phyloP scores from a whole-genome alignment of 2,113 vertebrate species.

The Campylorhamphus procurvoides region DNA sequence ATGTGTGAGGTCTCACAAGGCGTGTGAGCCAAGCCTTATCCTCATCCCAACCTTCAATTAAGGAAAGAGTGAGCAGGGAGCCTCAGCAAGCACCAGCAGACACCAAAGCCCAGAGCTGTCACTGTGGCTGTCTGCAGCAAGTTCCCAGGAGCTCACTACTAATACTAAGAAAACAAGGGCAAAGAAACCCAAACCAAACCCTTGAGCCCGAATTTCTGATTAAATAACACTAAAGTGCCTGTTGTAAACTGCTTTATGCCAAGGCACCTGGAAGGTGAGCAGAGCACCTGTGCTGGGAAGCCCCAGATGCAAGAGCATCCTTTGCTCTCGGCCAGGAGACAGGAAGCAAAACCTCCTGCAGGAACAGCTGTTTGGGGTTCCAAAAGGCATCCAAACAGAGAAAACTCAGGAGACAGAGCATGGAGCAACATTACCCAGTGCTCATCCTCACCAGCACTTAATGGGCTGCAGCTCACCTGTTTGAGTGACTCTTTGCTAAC shows the following conservation, averaged over 20 bases:
- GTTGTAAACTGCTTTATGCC: not conserved
- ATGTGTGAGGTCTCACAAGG: not conserved
- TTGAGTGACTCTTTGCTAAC: not conserved
- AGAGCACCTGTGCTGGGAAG: not conserved
- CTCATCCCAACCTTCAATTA: conserved; percentile 43
- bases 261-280: not conserved
- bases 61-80: not conserved
- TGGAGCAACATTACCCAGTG: not conserved
- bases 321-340: not conserved
- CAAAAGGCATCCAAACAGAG: not conserved
- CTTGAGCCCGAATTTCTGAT: not conserved
- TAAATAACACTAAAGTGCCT: not conserved
- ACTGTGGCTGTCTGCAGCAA: not conserved
- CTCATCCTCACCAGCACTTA: not conserved
- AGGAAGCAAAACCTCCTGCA: not conserved
- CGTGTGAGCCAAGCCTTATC: not conserved
- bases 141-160: not conserved
- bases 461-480: not conserved
- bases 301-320: not conserved
- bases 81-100: not conserved
- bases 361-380: not conserved
- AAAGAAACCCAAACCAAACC: not conserved
- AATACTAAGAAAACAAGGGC: not conserved
- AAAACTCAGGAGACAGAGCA: not conserved
- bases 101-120: conserved; percentile 18